Conservation (phyloP, 1,140 invertebrate genomes). For the Zaprionus inermis region DNA sequence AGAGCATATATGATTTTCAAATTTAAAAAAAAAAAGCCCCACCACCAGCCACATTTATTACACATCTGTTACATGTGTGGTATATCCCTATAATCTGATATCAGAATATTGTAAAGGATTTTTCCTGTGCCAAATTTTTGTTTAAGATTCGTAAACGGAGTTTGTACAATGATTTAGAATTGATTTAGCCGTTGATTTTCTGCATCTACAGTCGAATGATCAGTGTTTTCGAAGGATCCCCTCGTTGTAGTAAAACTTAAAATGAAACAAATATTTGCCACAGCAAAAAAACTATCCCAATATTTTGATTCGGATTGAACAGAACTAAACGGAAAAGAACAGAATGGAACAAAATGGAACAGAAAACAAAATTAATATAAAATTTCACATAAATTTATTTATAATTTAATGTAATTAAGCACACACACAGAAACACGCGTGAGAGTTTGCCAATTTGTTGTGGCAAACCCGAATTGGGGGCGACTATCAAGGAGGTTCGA, state of each 20-base stretch:
- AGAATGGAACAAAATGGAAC: conserved; percentile 35
- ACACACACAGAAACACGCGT: conserved; percentile 13
- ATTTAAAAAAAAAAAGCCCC: conserved; percentile 30
- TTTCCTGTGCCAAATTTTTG: conserved; percentile 35
- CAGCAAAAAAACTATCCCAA: not conserved
- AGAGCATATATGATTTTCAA: conserved; percentile 74
- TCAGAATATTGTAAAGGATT: not conserved
- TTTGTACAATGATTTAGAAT: not conserved
- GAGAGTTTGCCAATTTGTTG: conserved; percentile 10
- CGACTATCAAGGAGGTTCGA: too few relatives aligned
- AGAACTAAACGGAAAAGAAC: conserved; percentile 28
- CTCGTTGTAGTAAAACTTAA: not conserved
- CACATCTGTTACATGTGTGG: conserved; percentile 4
- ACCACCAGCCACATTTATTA: conserved; percentile 20
- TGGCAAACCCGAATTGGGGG: not conserved
- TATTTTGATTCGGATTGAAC: conserved; percentile 9
- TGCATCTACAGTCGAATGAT: not conserved
- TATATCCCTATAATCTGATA: conserved; percentile 9
- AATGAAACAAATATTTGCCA: conserved; percentile 27
- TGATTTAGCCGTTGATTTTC: not conserved
- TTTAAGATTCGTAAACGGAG: conserved; percentile 4
- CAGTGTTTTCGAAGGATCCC: not conserved
- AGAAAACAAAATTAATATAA: conserved; percentile 21
- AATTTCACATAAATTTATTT: conserved; percentile 26
- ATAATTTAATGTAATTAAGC: conserved; percentile 34